Percentiles rank a stretch among this genome's conserved stretches.
These are phyloP conservation scores for Diglossa brunneiventris DNA, from an alignment of 2,113 vertebrate species.

Conservation along the genomic window DNA sequence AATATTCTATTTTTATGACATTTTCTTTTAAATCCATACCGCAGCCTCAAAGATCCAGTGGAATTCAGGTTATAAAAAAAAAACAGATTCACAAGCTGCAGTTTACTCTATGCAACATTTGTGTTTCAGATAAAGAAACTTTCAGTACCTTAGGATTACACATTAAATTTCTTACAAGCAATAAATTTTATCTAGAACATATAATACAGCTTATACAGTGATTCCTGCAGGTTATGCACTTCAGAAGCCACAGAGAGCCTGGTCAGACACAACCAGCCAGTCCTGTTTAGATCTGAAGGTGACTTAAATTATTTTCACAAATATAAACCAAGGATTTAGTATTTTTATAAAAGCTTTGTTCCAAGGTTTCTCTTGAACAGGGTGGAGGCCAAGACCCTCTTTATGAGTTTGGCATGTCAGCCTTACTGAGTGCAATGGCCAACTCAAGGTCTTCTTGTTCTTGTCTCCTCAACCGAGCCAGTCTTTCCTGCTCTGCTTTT, in stretches of 20 bases:
- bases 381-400: neutral
- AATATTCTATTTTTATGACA: neutral
- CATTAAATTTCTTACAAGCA: neutral
- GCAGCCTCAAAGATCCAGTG: neutral
- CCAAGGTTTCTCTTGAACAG: neutral
- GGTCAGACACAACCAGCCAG: neutral
- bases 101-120: neutral
- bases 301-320: neutral
- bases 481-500: slow-evolving; percentile 89
- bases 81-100: slow-evolving; percentile 3
- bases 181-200: slow-evolving; percentile 25
- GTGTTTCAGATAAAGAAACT: neutral
- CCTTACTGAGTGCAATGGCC: slow-evolving; percentile 97
- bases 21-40: neutral
- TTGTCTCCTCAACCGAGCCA: slow-evolving; percentile 88
- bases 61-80: neutral
- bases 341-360: neutral
- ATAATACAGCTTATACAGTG: slow-evolving; percentile 18
- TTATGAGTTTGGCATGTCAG: slow-evolving; percentile 93
- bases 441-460: slow-evolving; percentile 98
- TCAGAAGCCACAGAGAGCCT: neutral
- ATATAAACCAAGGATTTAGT: neutral
- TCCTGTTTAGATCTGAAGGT: neutral
- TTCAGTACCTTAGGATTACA: neutral
- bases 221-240: neutral